These are phyloP conservation scores for Charadrius vociferus DNA, from an alignment of 2,113 vertebrate species.

Conservation along the genomic window DNA sequence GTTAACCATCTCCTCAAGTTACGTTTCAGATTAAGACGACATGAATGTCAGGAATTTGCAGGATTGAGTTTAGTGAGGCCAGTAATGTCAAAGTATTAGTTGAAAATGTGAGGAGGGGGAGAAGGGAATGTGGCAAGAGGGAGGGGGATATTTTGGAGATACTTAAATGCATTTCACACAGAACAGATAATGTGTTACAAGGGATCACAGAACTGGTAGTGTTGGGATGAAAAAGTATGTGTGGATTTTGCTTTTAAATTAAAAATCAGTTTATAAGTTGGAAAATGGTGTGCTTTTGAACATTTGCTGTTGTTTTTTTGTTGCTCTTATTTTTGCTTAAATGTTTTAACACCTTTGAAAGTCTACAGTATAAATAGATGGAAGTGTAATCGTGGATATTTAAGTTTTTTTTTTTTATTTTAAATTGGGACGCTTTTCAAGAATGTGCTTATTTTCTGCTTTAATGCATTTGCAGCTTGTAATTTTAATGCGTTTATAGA, in stretches of 20 bases:
- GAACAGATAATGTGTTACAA: not conserved
- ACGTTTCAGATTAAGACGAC: slow-evolving; percentile 62
- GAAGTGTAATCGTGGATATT: not conserved
- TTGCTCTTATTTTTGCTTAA: not conserved
- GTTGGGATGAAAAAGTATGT: not conserved
- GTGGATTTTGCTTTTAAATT: not conserved
- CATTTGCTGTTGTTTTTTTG: not conserved
- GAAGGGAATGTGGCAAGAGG: not conserved
- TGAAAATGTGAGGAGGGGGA: slow-evolving; percentile 14
- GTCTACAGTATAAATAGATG: not conserved
- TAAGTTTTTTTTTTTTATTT: not conserved
- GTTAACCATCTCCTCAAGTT: slow-evolving; percentile 68
- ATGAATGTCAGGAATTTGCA: slow-evolving; percentile 70
- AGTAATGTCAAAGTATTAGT: slow-evolving; percentile 53
- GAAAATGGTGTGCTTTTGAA: not conserved
- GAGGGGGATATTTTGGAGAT: not conserved
- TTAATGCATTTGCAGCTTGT: slow-evolving; percentile 29
- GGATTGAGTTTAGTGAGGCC: slow-evolving; percentile 53
- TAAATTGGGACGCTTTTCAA: slow-evolving; percentile 9
- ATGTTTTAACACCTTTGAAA: not conserved
- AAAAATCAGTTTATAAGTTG: not conserved
- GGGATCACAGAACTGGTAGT: not conserved
- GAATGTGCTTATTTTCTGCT: slow-evolving; percentile 32
- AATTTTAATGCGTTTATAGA: slow-evolving; percentile 49
- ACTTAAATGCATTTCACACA: not conserved